These are phyloP conservation scores for Pipistrellus kuhlii DNA, from an alignment of 2,797 vertebrate genomes.

Conservation along the genomic window DNA sequence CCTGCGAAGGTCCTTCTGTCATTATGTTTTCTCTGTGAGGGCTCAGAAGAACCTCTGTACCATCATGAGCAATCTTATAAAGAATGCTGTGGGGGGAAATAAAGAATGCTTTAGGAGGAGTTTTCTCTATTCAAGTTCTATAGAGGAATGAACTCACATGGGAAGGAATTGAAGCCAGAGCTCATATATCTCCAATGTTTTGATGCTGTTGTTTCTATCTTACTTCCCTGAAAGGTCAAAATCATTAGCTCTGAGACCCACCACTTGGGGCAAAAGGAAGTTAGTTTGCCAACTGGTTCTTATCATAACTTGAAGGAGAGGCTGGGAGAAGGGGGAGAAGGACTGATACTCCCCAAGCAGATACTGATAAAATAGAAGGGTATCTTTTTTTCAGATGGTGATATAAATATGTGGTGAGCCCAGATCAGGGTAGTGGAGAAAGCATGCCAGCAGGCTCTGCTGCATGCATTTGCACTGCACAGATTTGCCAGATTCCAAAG, in stretches of 20 bases:
- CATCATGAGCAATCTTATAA: not conserved
- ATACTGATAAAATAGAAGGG: slow-evolving; percentile 35
- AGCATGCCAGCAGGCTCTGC: not conserved
- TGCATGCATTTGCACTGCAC: not conserved
- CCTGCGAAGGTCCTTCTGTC: not conserved
- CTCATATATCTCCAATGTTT: not conserved
- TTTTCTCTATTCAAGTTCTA: not conserved
- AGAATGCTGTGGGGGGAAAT: not conserved
- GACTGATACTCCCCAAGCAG: not conserved
- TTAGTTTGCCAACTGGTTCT: slow-evolving; percentile 8
- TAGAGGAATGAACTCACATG: not conserved
- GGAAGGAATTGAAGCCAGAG: not conserved
- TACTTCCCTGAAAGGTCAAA: slow-evolving; percentile 48
- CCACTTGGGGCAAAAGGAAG: not conserved
- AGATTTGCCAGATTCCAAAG: slow-evolving; percentile 40
- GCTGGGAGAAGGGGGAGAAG: not conserved
- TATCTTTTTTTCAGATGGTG: slow-evolving; percentile 51
- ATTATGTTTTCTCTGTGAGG: not conserved
- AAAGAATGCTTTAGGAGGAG: not conserved
- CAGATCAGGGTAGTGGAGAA: not conserved
- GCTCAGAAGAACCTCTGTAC: not conserved
- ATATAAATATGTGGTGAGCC: slow-evolving; percentile 8
- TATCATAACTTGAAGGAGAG: slow-evolving; percentile 38
- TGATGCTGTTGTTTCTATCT: not conserved
- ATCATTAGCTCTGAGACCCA: slow-evolving; percentile 15